phyloP scores from a whole-genome alignment of 2,797 vertebrate genomes.

The Eleutherodactylus coqui region DNA sequence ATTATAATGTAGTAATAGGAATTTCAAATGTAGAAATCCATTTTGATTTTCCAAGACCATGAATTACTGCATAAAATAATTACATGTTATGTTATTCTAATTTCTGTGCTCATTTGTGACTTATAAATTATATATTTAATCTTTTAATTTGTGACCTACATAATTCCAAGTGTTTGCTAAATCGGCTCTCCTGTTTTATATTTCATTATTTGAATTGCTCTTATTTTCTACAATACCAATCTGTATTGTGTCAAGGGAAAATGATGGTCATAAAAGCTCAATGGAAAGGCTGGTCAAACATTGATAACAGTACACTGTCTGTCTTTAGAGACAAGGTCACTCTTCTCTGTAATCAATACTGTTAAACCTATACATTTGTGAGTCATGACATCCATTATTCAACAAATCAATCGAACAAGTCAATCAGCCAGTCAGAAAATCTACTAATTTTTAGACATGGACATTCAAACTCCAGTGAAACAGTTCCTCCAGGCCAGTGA shows the following conservation, averaged over 20 bases:
- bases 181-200: not conserved
- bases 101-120: constrained; percentile 21
- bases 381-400: constrained; percentile 54
- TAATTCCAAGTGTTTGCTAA: not conserved
- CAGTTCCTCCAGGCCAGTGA: not conserved
- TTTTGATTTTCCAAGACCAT: constrained; percentile 4
- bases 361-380: constrained; percentile 41
- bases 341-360: constrained; percentile 38
- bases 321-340: constrained; percentile 44
- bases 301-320: not conserved
- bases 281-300: not conserved
- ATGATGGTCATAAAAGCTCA: not conserved
- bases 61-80: constrained; percentile 27
- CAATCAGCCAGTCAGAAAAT: constrained; percentile 38
- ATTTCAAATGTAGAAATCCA: not conserved
- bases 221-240: not conserved
- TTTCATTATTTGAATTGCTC: constrained; percentile 15
- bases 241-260: not conserved
- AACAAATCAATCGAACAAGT: constrained; percentile 46
- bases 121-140: constrained; percentile 38
- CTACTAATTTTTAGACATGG: not conserved
- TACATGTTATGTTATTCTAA: constrained; percentile 23
- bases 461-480: not conserved
- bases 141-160: constrained; percentile 39
- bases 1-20: constrained; percentile 11